Base-by-base conservation (phyloP, 2,113 vertebrate genomes). In the Jacana jacana region DNA sequence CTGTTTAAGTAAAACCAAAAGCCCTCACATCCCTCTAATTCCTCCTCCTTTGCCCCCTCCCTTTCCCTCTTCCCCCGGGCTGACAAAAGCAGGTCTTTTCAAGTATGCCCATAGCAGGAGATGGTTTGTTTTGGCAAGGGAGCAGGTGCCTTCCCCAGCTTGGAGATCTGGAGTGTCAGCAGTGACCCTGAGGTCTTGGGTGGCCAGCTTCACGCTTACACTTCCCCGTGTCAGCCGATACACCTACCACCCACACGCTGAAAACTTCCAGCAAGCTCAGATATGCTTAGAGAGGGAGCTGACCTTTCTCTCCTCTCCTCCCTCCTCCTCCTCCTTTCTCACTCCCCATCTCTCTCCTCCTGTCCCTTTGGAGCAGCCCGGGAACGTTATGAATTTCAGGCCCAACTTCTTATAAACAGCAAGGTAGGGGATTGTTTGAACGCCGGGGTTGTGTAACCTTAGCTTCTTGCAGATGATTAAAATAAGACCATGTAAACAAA, bases 61-160 rank as follows among this genome's bases (percentile, higher is more conserved):
- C 60, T 61, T 76, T 79, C 81, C 69, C 46, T 88, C 93, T 94
- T 87, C 80, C 97, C 85, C 94, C 0, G 0, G 85, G 79, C 93
- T 97, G 97, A 97, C 96, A 97, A 97, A 97, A 97, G 83, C 96
- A 96, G 96, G 92, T 95, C 95, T 98, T 97, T 98, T 97, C 93
- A 95, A 95, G 89, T 88, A 95, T 95, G 92, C 95, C 97, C 97
- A 69, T 91, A 93, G 95, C 95, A 92, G 95, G 96, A 97, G 89
- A 97, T 68, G 97, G 97, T 98, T 98, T 98, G 97, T 98, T 98
- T 98, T 98, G 98, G 98, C 98, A 98, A 91, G 86, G 39, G 66
- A 96, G 97, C 98, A 98, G 98, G 98, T 98, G 98, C 97, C 98
- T 98, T 97, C 97, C 95, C 94, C 89, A 76, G 89, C 61, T 66